Percentiles rank a stretch among this genome's conserved stretches.
Evolutionary conservation across 2,797 vertebrate genomes (phyloP).

Genomic region (Lutra lutra): DNA sequence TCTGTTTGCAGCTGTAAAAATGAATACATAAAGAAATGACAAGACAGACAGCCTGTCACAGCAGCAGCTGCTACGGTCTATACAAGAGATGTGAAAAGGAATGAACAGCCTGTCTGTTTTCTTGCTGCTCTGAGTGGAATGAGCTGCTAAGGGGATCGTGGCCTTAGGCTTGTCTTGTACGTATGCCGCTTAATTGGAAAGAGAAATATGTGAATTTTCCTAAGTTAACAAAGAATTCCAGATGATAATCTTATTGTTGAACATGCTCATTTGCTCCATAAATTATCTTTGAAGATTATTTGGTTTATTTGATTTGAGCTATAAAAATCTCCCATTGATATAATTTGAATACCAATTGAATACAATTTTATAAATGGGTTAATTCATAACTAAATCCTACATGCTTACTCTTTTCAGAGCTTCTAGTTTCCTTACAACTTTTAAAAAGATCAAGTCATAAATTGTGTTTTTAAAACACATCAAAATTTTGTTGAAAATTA

Average conservation of each 20-base stretch:
- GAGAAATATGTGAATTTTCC: conserved; percentile 52
- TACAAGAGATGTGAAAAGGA: conserved; percentile 10
- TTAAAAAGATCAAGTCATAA: neutral
- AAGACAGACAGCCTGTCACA: conserved; percentile 43
- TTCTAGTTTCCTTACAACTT: neutral
- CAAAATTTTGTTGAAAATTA: neutral
- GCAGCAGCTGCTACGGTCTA: neutral
- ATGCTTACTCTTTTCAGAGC: neutral
- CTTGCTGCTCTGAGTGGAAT: neutral
- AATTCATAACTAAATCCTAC: neutral
- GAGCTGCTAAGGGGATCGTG: conserved; percentile 27
- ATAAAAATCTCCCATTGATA: neutral
- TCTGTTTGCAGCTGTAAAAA: conserved; percentile 40
- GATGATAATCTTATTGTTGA: neutral
- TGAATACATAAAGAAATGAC: conserved; percentile 48
- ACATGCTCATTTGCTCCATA: neutral
- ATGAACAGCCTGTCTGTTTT: conserved; percentile 29
- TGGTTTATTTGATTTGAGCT: neutral
- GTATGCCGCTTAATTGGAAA: conserved; percentile 45
- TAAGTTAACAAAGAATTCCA: conserved; percentile 46
- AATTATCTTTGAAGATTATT: neutral
- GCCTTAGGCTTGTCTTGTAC: conserved; percentile 47
- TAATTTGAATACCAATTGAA: neutral
- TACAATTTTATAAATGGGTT: neutral
- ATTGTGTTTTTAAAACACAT: neutral